phyloP scores from a whole-genome alignment of 2,797 vertebrate species.

The Acanthis flammea region DNA sequence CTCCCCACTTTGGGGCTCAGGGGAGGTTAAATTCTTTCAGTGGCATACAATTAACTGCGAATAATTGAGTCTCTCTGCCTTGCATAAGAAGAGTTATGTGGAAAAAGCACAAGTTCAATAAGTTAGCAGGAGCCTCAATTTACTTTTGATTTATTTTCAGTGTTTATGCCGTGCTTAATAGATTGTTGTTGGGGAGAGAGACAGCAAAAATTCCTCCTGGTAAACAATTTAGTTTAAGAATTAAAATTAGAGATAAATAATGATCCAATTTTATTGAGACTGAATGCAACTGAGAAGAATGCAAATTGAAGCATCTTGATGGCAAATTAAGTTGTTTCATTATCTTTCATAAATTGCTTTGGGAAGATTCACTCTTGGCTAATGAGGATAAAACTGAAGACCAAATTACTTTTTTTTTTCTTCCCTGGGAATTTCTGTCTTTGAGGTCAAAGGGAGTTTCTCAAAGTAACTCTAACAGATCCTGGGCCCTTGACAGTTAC shows the following conservation, averaged over 20 bases:
- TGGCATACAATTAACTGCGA: conserved; percentile 10
- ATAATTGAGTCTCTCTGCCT: conserved; percentile 3
- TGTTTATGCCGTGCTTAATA: conserved; percentile 53
- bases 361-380: conserved; percentile 29
- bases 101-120: conserved; percentile 46
- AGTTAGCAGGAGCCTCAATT: conserved; percentile 47
- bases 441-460: not conserved
- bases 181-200: conserved; percentile 35
- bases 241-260: conserved; percentile 67
- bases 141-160: conserved; percentile 65
- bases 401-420: not conserved
- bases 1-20: not conserved
- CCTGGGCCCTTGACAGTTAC: not conserved
- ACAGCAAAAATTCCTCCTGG: conserved; percentile 42
- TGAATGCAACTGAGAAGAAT: conserved; percentile 27
- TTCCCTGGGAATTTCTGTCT: not conserved
- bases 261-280: conserved; percentile 37
- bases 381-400: conserved; percentile 29
- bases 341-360: conserved; percentile 62
- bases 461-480: not conserved
- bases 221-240: conserved; percentile 64
- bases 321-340: conserved; percentile 61
- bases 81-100: not conserved
- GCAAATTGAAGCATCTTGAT: conserved; percentile 45
- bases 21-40: not conserved